A percentile compares a stretch with the other conserved stretches of the same genome.
These are phyloP conservation scores for Zosterops pallidus DNA, from an alignment of 2,113 vertebrate genomes.

Conservation along the genomic window DNA sequence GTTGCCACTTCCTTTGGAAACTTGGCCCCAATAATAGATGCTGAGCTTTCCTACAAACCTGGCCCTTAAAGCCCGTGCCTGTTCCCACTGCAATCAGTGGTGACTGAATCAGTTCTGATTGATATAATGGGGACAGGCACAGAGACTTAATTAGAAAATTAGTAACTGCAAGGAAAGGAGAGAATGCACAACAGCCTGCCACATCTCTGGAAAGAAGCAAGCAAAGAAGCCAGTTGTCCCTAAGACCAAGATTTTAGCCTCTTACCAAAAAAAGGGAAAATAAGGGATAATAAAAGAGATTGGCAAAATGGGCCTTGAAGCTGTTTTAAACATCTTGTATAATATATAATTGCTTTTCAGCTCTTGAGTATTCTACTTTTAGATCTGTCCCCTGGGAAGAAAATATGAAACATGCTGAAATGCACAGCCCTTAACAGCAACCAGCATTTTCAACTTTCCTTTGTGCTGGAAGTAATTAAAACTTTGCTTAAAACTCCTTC, in stretches of 20 bases:
- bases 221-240: background rate
- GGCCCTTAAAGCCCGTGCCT: background rate
- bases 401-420: background rate
- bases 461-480: constrained; percentile 21
- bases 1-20: background rate
- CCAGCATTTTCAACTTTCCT: background rate
- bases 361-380: background rate
- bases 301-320: background rate
- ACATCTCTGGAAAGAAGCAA: background rate
- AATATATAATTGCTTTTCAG: constrained; percentile 27
- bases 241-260: background rate
- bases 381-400: background rate
- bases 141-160: constrained; percentile 53
- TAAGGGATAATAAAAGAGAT: background rate
- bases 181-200: background rate
- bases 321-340: background rate
- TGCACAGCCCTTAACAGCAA: background rate
- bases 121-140: constrained; percentile 32
- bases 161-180: constrained; percentile 19
- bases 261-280: background rate
- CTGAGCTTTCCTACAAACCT: background rate
- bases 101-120: background rate
- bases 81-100: background rate
- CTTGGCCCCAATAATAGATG: background rate
- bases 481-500: background rate